phyloP scores from a whole-genome alignment of 2,797 vertebrate genomes.

The Anas bernieri region DNA sequence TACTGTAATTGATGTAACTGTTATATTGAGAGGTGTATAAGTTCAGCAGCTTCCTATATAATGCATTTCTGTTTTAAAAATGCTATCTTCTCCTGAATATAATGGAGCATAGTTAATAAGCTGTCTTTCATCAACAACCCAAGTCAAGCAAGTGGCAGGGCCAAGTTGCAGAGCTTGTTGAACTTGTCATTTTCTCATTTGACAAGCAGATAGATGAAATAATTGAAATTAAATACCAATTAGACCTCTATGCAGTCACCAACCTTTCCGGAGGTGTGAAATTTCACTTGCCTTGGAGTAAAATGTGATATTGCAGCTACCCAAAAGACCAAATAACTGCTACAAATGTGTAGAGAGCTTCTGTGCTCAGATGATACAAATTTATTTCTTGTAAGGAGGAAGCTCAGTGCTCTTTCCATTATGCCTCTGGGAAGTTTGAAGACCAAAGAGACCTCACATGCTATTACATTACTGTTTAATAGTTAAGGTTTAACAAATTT shows the following conservation, averaged over 20 bases:
- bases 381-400: neutral
- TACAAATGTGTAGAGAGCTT: neutral
- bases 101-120: neutral
- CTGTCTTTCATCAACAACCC: neutral
- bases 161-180: neutral
- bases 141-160: neutral
- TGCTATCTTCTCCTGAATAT: neutral
- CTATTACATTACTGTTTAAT: neutral
- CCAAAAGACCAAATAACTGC: neutral
- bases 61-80: neutral
- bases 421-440: neutral
- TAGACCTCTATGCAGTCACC: neutral
- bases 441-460: neutral
- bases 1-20: constrained; percentile 58
- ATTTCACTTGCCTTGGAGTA: neutral
- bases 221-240: neutral
- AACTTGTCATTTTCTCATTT: neutral
- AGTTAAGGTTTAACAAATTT: neutral
- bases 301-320: neutral
- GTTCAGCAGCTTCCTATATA: constrained; percentile 21
- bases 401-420: neutral
- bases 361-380: neutral
- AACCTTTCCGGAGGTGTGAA: neutral
- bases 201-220: neutral
- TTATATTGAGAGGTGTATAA: constrained; percentile 1